A percentile compares a stretch with the other conserved stretches of the same genome.
Evolutionary conservation across 2,113 vertebrate species (phyloP).

Genomic region (Callaeas wilsoni): DNA sequence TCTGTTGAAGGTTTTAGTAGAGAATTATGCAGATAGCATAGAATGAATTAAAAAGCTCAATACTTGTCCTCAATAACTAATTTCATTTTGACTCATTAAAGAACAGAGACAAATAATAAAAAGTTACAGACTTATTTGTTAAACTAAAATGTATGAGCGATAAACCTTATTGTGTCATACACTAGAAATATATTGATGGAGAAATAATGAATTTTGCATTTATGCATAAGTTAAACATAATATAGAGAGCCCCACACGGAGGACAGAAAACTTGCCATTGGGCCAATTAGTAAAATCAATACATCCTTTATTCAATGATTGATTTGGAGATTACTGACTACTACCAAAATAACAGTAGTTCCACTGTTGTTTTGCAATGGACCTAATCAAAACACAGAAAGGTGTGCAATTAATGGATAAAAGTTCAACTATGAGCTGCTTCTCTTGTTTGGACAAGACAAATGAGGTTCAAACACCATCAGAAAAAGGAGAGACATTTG

Average conservation of each 20-base stretch:
- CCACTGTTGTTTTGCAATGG: background rate
- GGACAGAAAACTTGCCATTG: background rate
- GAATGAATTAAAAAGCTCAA: background rate
- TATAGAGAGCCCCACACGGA: background rate
- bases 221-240: background rate
- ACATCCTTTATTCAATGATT: background rate
- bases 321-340: background rate
- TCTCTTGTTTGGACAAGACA: background rate
- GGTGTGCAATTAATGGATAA: background rate
- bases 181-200: background rate
- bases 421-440: background rate
- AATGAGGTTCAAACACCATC: background rate
- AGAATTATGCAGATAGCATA: background rate
- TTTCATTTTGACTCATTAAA: background rate
- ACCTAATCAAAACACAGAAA: background rate
- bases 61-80: background rate
- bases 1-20: background rate
- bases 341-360: background rate
- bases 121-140: background rate
- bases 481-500: background rate
- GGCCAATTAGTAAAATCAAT: background rate
- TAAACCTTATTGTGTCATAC: background rate
- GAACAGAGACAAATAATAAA: background rate
- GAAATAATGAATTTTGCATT: background rate
- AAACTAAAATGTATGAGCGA: background rate